Evolutionary conservation across 2,888 invertebrate genomes (phyloP).

Genomic region (Scrobipalpa costella): DNA sequence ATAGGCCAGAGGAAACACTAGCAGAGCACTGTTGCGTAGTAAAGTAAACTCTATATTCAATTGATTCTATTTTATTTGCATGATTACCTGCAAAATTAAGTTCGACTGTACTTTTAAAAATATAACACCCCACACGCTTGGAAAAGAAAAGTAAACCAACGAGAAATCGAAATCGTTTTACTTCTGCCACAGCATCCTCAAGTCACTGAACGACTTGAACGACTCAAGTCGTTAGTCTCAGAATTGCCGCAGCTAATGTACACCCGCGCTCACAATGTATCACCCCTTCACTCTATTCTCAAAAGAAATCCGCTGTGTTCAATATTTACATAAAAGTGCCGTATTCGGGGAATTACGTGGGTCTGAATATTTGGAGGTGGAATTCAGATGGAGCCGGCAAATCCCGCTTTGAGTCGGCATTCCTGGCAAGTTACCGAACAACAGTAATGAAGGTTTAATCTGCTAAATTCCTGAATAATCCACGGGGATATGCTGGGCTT

Average conservation of each 20-base stretch:
- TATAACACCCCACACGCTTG: no score
- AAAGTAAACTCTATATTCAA: no score
- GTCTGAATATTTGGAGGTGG: constrained; percentile 55
- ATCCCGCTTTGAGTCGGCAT: constrained; percentile 65
- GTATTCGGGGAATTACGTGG: constrained; percentile 55
- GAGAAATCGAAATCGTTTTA: background rate
- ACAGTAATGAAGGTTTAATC: constrained; percentile 73
- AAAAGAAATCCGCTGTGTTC: constrained; percentile 39
- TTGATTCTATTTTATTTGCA: no score
- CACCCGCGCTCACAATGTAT: constrained; percentile 2
- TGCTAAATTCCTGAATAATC: constrained; percentile 63
- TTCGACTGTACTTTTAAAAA: no score
- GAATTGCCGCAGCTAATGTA: constrained; percentile 10
- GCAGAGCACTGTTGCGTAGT: background rate
- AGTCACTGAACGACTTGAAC: background rate
- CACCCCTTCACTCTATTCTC: constrained; percentile 22
- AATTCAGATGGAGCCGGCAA: constrained; percentile 54
- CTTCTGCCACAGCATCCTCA: background rate
- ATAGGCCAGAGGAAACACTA: background rate
- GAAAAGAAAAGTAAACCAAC: background rate
- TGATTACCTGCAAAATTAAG: no score
- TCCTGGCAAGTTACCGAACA: constrained; percentile 67
- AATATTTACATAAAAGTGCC: constrained; percentile 62
- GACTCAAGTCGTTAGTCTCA: background rate
- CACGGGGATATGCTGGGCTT: constrained; percentile 49